phyloP scores from a whole-genome alignment of 2,888 invertebrate genomes.

The Lasioglossum marginatum region DNA sequence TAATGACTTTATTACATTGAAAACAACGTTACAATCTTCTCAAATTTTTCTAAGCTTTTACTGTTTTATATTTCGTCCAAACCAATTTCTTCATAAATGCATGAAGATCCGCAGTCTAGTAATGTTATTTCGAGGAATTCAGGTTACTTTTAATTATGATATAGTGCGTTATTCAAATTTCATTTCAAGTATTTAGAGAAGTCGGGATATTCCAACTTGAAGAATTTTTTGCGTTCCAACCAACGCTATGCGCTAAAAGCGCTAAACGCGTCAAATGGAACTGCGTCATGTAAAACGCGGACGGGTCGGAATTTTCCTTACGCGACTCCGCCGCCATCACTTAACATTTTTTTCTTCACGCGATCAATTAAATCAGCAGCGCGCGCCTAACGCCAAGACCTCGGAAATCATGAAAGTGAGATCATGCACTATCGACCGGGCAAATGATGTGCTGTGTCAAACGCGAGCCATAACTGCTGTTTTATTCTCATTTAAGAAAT shows the following conservation, averaged over 20 bases:
- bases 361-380: slow-evolving; percentile 4
- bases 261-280: not conserved
- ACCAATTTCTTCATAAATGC: too few relatives aligned
- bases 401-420: not conserved
- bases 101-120: too few relatives aligned
- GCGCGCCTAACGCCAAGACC: not conserved
- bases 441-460: not conserved
- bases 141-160: not conserved
- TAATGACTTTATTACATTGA: too few relatives aligned
- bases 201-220: not conserved
- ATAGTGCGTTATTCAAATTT: not conserved
- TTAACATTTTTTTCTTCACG: not conserved
- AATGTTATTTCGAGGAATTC: not conserved
- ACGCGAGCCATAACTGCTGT: not conserved
- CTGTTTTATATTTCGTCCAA: too few relatives aligned
- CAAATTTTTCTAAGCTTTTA: too few relatives aligned
- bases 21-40: too few relatives aligned
- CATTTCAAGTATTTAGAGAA: not conserved
- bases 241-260: not conserved
- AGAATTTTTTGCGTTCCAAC: not conserved
- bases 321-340: not conserved
- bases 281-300: not conserved
- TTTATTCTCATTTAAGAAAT: not conserved
- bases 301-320: not conserved
- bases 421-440: slow-evolving; percentile 8